Evolutionary conservation across 2,888 invertebrate genomes (phyloP), one percentile per base, ranked within the genome.

Genomic region (Hypomecis atomaria): DNA sequence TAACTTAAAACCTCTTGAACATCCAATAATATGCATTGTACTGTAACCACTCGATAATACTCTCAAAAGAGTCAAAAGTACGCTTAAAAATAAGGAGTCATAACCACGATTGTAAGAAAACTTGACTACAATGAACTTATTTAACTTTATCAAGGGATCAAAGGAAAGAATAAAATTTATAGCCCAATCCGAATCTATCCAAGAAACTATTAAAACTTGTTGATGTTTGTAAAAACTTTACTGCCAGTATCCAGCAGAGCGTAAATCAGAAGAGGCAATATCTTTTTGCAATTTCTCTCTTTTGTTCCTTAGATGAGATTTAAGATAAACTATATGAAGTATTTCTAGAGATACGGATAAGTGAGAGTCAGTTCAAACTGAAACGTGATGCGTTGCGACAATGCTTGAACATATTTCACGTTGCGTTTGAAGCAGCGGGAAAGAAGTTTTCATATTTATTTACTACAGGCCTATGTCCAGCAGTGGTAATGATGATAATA

Each of bases 161-260:
- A 45, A 47, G 47, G 23, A 52, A 50, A 45, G 43, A 55, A 45
- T 48, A 44, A 37, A 60, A 70, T 58, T 69, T 61, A 67, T 65
- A 54, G 56, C 59, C 50, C 44, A 44, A 53, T 65, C 63, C 23
- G n/a, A 58, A 48, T 63, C 42, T 13, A 57, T 62, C 44, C 13
- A 8, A 50, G 44, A 48, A 45, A 40, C 52, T 59, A 53, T 63
- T 23, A 62, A 49, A 62, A 62, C 59, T 64, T 59, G 47, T 53
- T 45, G 37, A 37, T 49, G 44, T 47, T 50, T 38, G 44, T 57
- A 59, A 65, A 59, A 62, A 56, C 45, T 65, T 58, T 43, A 53
- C 53, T 37, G 52, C 36, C 49, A 40, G 40, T 5, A 23, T 43
- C 45, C 8, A 36, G 38, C 13, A 47, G 43, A 43, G n/a, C 44